Percentiles rank a stretch among this genome's conserved stretches.
Evolutionary conservation across 2,888 invertebrate genomes (phyloP).

Genomic region (Cerceris ruficornis): DNA sequence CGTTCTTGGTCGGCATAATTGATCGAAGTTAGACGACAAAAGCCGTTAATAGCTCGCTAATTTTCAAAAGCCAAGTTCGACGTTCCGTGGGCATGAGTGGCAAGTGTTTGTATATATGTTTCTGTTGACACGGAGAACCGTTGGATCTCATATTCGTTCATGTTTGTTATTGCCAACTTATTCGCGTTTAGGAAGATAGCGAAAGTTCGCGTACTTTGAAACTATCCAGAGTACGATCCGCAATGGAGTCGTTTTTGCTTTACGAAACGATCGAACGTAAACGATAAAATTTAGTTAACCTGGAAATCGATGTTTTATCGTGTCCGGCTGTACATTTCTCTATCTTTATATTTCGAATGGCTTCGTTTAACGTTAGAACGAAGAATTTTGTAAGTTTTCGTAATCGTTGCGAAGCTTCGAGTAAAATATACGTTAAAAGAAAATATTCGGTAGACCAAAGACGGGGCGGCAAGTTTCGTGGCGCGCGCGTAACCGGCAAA

Average conservation of each 20-base stretch:
- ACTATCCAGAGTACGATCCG: not conserved
- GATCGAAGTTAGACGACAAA: not conserved
- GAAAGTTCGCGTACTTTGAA: not conserved
- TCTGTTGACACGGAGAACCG: constrained; percentile 46
- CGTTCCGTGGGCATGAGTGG: not conserved
- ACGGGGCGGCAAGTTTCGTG: constrained; percentile 42
- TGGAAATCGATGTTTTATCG: too few relatives aligned
- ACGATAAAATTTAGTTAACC: not conserved
- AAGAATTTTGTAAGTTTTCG: too few relatives aligned
- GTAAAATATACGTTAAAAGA: not conserved
- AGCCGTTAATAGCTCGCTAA: constrained; percentile 38
- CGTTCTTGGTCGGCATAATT: constrained; percentile 3
- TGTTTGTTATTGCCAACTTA: constrained; percentile 32
- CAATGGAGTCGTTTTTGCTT: not conserved
- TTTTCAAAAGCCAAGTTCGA: constrained; percentile 30
- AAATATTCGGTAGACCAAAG: not conserved
- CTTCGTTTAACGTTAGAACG: too few relatives aligned
- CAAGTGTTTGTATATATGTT: not conserved
- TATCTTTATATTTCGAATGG: not conserved
- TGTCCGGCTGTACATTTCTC: too few relatives aligned
- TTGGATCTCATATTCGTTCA: constrained; percentile 40
- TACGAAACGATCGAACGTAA: not conserved
- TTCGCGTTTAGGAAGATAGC: not conserved
- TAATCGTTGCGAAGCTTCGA: too few relatives aligned
- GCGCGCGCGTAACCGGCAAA: constrained; percentile 15